Evolutionary conservation across 2,113 vertebrate species (phyloP), one percentile per base, ranked within the genome.

Genomic region (Genyomyrus donnyi): DNA sequence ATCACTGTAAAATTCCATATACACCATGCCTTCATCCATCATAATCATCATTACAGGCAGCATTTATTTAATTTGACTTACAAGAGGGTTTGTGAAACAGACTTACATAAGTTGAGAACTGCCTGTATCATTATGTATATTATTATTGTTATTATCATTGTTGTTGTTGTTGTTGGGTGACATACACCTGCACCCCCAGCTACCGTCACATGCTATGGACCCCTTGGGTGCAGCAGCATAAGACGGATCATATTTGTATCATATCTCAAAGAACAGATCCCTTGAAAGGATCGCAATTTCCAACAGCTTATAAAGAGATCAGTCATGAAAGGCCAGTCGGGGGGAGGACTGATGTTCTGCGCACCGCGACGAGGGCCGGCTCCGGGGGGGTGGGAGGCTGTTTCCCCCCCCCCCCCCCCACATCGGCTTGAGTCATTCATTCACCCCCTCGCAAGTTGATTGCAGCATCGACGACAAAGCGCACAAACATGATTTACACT

Each of bases 281-380:
- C 35, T 56, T 83, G n/a, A 90, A 90, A 89, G 89, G 90, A 90
- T 91, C 87, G 52, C 91, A 88, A 85, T 89, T 90, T 90, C 88
- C 85, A 45, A 39, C 48, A 27, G 45, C n/a, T 87, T 42, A 85
- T 45, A 89, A 87, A 87, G 42, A 74, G 62, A 88, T n/a, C 87
- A 31, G 52, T 50, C 88, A 88, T 91, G 85, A 70, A 74, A 21
- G 52, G 87, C 89, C 87, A 85, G 77, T 88, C 39, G 2, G 5
- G 21, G 80, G 39, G 15, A 5, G 17, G 15, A 48, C 35, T 84
- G 39, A 48, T 45, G 35, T 42, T 35, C 77, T 45, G 31, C 3
- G 24, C 35, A 39, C 13, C 2, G 35, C 5, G 17, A 46, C 9
- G 35, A 46, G 42, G 45, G 39, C 3, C 7, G 70, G 31, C 4